phyloP scores from a whole-genome alignment of 2,888 invertebrate genomes.

The Laothoe populi region DNA sequence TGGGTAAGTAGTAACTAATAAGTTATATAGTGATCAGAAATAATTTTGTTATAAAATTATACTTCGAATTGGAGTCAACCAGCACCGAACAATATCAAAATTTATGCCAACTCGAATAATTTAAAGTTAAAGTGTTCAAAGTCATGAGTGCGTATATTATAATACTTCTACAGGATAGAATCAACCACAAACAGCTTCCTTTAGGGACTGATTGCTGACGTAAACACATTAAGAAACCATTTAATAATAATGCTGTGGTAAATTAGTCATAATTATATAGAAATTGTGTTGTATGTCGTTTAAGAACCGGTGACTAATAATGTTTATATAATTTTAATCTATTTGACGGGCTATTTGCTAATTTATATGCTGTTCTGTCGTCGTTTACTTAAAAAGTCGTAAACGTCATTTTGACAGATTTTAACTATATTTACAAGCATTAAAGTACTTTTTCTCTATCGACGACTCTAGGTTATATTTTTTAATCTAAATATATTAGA shows the following conservation, averaged over 20 bases:
- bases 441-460: too few relatives aligned
- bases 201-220: slow-evolving; percentile 2
- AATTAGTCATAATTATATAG: slow-evolving; percentile 26
- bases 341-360: not conserved
- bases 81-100: too few relatives aligned
- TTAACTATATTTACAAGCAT: too few relatives aligned
- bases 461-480: too few relatives aligned
- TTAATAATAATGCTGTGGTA: slow-evolving; percentile 26
- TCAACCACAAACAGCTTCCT: slow-evolving; percentile 1
- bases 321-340: slow-evolving; percentile 26
- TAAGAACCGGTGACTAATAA: slow-evolving; percentile 19
- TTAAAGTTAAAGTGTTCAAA: too few relatives aligned
- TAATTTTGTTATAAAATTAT: too few relatives aligned
- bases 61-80: too few relatives aligned
- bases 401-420: not conserved
- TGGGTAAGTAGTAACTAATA: too few relatives aligned
- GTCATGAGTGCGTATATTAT: not conserved
- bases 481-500: too few relatives aligned
- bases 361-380: not conserved
- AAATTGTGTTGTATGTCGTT: slow-evolving; percentile 21
- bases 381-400: not conserved
- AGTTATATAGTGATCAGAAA: too few relatives aligned
- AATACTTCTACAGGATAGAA: too few relatives aligned
- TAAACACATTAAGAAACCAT: not conserved
- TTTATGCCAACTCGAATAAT: too few relatives aligned